These are phyloP conservation scores for Aspidapion aeneum DNA, from an alignment of 2,888 invertebrate species.

Conservation along the genomic window DNA sequence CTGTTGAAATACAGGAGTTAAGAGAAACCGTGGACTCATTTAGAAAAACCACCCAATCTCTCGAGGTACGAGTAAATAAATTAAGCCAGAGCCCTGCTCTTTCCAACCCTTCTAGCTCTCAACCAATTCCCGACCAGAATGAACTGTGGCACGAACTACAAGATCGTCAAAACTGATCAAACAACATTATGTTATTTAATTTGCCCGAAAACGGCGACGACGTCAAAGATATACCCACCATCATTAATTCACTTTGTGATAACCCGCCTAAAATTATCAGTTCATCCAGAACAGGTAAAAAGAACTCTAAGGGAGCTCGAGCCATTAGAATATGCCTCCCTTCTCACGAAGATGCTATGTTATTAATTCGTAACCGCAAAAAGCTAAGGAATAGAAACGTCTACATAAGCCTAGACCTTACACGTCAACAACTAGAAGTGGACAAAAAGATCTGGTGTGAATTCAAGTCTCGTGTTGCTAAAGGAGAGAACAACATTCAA, in stretches of 20 bases:
- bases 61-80: too few relatives aligned
- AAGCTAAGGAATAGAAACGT: background rate
- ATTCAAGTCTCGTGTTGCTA: background rate
- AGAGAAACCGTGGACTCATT: too few relatives aligned
- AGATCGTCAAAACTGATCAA: background rate
- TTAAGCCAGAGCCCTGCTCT: too few relatives aligned
- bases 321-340: too few relatives aligned
- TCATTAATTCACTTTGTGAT: background rate
- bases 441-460: background rate
- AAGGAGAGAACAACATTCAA: background rate
- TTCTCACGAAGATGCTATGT: background rate
- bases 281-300: background rate
- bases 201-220: background rate
- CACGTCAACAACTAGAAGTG: background rate
- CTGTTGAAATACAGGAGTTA: background rate
- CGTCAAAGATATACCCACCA: background rate
- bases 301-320: background rate
- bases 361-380: background rate
- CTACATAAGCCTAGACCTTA: background rate
- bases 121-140: background rate
- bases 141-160: background rate
- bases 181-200: background rate
- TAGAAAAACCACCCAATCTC: too few relatives aligned
- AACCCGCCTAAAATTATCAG: background rate
- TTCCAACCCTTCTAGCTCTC: background rate